Percentiles rank a stretch among this genome's conserved stretches.
Conservation (phyloP, 2,888 invertebrate genomes). For the Drosophila mettleri region DNA sequence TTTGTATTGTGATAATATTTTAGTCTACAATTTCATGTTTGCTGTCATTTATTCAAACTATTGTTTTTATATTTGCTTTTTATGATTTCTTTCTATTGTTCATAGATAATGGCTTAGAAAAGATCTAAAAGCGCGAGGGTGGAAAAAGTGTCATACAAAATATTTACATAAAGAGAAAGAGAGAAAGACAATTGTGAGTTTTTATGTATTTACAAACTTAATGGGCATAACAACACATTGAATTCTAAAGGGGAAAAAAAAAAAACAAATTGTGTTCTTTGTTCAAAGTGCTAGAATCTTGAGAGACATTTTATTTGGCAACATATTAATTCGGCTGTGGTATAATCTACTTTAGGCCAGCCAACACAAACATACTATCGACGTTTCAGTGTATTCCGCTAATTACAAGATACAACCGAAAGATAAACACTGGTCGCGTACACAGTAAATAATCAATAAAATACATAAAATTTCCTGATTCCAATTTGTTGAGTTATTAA, state of each 20-base stretch:
- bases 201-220: slow-evolving; percentile 23
- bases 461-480: slow-evolving; percentile 31
- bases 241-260: slow-evolving; percentile 3
- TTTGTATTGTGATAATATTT: background rate
- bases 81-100: slow-evolving; percentile 43
- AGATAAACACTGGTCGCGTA: slow-evolving; percentile 26
- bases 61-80: slow-evolving; percentile 22
- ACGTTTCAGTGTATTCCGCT: slow-evolving; percentile 15
- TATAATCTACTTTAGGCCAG: background rate
- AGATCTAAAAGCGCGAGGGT: slow-evolving; percentile 9
- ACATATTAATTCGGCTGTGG: background rate
- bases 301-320: background rate
- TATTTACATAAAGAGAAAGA: background rate
- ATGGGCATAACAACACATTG: slow-evolving; percentile 27
- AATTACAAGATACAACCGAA: slow-evolving; percentile 31
- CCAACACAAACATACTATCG: slow-evolving; percentile 7
- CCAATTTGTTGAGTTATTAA: slow-evolving; percentile 38
- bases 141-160: slow-evolving; percentile 1
- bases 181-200: background rate
- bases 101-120: slow-evolving; percentile 45
- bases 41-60: slow-evolving; percentile 14
- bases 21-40: slow-evolving; percentile 13
- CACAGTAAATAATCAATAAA: slow-evolving; percentile 48
- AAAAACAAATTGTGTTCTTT: background rate
- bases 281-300: background rate